phyloP scores from a whole-genome alignment of 2,888 invertebrate species.

The Cataglyphis altisquamis region DNA sequence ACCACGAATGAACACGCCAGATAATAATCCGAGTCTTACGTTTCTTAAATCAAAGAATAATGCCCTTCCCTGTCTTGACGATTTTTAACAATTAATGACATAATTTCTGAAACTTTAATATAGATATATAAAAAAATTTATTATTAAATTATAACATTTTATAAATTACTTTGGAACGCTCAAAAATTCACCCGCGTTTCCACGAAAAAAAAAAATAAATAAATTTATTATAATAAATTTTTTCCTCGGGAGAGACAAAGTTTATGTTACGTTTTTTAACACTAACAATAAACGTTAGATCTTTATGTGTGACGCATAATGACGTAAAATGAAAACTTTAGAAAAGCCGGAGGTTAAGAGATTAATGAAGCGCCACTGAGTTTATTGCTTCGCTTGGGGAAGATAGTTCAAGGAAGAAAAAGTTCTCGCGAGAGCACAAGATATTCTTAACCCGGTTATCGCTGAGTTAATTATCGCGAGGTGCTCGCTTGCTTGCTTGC shows the following conservation, averaged over 20 bases:
- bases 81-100: not conserved
- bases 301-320: conserved; percentile 1
- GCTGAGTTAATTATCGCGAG: conserved; percentile 51
- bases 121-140: not conserved
- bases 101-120: not conserved
- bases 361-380: conserved; percentile 23
- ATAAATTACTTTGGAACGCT: not conserved
- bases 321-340: conserved; percentile 6
- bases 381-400: conserved; percentile 32
- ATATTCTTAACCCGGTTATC: conserved; percentile 54
- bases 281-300: conserved; percentile 10
- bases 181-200: not conserved
- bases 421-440: conserved; percentile 16
- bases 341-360: conserved; percentile 24
- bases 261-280: not conserved
- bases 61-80: not conserved
- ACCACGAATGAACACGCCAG: not conserved
- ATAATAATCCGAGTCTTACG: not conserved
- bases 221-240: not conserved
- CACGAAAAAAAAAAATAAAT: not conserved
- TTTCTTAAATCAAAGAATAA: not conserved
- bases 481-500: conserved; percentile 2
- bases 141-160: too few relatives aligned
- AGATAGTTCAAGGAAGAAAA: conserved; percentile 41
- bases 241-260: not conserved